phyloP scores from a whole-genome alignment of 2,888 invertebrate species.

The Dryadula phaetusa region DNA sequence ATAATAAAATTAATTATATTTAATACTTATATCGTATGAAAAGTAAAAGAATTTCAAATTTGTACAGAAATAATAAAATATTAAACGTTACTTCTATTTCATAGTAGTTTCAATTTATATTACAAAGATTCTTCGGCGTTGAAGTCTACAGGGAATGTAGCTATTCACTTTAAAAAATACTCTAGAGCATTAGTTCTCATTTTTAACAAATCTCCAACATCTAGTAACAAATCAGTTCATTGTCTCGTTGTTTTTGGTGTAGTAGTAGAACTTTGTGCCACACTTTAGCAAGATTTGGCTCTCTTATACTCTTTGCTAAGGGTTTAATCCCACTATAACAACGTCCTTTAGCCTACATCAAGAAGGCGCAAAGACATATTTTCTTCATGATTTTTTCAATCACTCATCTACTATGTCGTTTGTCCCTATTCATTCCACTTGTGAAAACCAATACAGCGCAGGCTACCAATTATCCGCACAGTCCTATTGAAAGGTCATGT shows the following conservation, averaged over 20 bases:
- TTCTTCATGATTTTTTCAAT: slow-evolving; percentile 22
- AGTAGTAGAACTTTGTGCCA: not conserved
- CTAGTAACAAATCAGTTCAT: slow-evolving; percentile 1
- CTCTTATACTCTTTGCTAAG: not conserved
- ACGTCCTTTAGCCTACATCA: not conserved
- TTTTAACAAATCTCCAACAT: slow-evolving; percentile 12
- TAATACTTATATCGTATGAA: slow-evolving; percentile 6
- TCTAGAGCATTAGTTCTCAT: not conserved
- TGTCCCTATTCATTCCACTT: slow-evolving; percentile 39
- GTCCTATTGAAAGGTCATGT: slow-evolving; percentile 44
- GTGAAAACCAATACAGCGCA: slow-evolving; percentile 44
- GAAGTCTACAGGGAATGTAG: slow-evolving; percentile 13
- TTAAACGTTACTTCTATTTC: slow-evolving; percentile 20
- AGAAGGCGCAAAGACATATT: not conserved
- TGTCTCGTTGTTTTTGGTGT: not conserved
- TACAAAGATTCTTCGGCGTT: slow-evolving; percentile 9
- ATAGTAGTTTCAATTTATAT: slow-evolving; percentile 14
- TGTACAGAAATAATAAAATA: slow-evolving; percentile 10
- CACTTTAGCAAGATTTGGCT: not conserved
- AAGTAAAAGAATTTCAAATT: slow-evolving; percentile 14
- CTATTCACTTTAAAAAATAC: slow-evolving; percentile 15
- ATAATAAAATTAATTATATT: slow-evolving; percentile 21
- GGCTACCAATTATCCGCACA: slow-evolving; percentile 49
- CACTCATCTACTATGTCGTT: slow-evolving; percentile 26
- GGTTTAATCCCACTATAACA: not conserved